Evolutionary conservation across 2,888 invertebrate genomes (phyloP).

Genomic region (Eilema griseolum): DNA sequence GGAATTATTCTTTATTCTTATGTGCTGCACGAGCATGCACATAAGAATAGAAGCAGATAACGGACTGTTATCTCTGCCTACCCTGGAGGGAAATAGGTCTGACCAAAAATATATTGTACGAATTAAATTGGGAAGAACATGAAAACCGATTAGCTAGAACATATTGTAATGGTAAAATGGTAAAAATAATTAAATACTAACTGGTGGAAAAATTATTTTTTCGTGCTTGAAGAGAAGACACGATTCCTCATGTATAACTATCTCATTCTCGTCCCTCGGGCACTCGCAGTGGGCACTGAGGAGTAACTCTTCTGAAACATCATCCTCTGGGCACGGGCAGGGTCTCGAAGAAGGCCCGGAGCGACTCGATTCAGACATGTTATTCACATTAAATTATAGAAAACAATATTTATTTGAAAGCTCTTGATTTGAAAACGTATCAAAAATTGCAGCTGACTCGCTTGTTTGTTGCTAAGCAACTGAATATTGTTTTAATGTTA

Average conservation of each 20-base stretch:
- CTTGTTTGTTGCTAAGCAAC: slow-evolving; percentile 60
- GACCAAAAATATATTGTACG: too few species aligned
- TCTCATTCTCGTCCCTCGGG: slow-evolving; percentile 68
- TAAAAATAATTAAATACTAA: slow-evolving; percentile 44
- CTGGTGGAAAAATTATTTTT: slow-evolving; percentile 66
- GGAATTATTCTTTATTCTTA: too few species aligned
- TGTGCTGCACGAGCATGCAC: too few species aligned
- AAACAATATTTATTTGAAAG: slow-evolving; percentile 33
- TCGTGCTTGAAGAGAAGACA: slow-evolving; percentile 75
- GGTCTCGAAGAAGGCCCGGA: slow-evolving; percentile 42
- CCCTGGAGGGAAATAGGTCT: too few species aligned
- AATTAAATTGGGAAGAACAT: too few species aligned
- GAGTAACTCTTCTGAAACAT: slow-evolving; percentile 43
- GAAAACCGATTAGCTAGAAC: too few species aligned
- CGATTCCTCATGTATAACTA: slow-evolving; percentile 68
- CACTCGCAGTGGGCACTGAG: slow-evolving; percentile 65
- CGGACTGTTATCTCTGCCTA: too few species aligned
- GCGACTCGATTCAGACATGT: slow-evolving; percentile 54
- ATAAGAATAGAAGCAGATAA: too few species aligned
- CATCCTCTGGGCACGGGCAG: slow-evolving; percentile 64
- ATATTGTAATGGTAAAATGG: too few species aligned
- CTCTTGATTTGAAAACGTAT: slow-evolving; percentile 32
- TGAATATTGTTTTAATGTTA: background rate
- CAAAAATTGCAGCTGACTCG: slow-evolving; percentile 38
- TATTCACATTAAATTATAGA: slow-evolving; percentile 17